phyloP scores from a whole-genome alignment of 1,140 invertebrate species.

The Dreissena polymorpha region DNA sequence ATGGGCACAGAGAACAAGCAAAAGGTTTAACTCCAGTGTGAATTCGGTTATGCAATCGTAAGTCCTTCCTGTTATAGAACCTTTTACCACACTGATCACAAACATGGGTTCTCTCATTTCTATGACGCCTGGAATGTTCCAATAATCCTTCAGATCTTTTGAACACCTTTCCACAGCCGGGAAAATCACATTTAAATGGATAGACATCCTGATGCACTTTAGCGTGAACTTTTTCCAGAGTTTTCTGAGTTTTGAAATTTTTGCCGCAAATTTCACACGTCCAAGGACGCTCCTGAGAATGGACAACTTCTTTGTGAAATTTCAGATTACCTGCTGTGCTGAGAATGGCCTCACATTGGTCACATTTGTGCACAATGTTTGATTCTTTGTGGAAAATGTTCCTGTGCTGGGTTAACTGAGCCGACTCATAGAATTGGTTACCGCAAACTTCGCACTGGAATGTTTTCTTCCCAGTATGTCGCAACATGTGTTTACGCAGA shows the following conservation, averaged over 20 bases:
- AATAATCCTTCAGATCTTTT: slow-evolving; percentile 20
- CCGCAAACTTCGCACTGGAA: slow-evolving; percentile 94
- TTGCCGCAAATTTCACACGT: slow-evolving; percentile 54
- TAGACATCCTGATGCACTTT: slow-evolving; percentile 37
- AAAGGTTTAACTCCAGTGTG: slow-evolving; percentile 93
- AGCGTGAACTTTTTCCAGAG: slow-evolving; percentile 34
- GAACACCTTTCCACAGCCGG: slow-evolving; percentile 37
- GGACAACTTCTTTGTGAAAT: slow-evolving; percentile 35
- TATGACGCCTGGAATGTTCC: slow-evolving; percentile 35
- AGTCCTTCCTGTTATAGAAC: slow-evolving; percentile 38
- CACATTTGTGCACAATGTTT: slow-evolving; percentile 20
- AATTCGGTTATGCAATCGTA: slow-evolving; percentile 32
- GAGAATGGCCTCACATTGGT: slow-evolving; percentile 29
- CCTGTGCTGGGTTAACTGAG: slow-evolving; percentile 89
- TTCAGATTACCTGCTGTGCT: slow-evolving; percentile 24
- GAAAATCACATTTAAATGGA: slow-evolving; percentile 37
- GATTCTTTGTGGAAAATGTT: slow-evolving; percentile 6
- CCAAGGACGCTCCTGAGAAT: slow-evolving; percentile 43
- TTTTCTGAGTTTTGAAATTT: slow-evolving; percentile 43
- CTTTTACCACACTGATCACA: slow-evolving; percentile 44
- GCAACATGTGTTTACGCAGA: slow-evolving; percentile 92
- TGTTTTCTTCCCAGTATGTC: slow-evolving; percentile 96
- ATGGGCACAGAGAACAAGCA: slow-evolving; percentile 87
- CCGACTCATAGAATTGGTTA: slow-evolving; percentile 92
- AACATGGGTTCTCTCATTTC: slow-evolving; percentile 32